Evolutionary conservation across 2,888 invertebrate genomes (phyloP).

Genomic region (Morpho helenor): DNA sequence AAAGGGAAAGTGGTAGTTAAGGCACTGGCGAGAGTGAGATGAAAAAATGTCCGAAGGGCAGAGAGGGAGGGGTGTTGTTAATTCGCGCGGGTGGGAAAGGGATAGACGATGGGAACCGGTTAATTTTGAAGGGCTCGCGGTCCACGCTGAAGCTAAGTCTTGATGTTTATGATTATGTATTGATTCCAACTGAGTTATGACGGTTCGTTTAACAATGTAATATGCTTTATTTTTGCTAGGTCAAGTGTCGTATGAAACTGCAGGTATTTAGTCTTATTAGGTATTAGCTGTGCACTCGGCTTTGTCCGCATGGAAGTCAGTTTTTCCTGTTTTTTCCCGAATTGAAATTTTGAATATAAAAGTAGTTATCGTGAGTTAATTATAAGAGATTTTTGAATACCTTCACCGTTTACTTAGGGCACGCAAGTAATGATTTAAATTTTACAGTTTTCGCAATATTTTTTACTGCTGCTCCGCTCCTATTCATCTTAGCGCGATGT

Average conservation of each 20-base stretch:
- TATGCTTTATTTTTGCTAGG: slow-evolving; percentile 11
- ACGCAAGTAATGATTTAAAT: too few relatives aligned
- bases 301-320: too few relatives aligned
- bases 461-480: too few relatives aligned
- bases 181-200: slow-evolving; percentile 53
- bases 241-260: slow-evolving; percentile 3
- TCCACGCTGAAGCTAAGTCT: slow-evolving; percentile 38
- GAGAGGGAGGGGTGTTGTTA: slow-evolving; percentile 42
- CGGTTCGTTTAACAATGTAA: slow-evolving; percentile 20
- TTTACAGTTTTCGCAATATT: too few relatives aligned
- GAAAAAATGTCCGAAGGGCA: slow-evolving; percentile 70
- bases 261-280: too few relatives aligned
- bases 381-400: too few relatives aligned
- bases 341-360: too few relatives aligned
- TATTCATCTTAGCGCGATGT: too few relatives aligned
- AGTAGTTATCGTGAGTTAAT: too few relatives aligned
- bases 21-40: slow-evolving; percentile 73
- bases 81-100: slow-evolving; percentile 33
- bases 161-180: slow-evolving; percentile 61
- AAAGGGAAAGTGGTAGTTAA: slow-evolving; percentile 76
- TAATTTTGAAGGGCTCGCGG: slow-evolving; percentile 75
- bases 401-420: too few relatives aligned
- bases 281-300: too few relatives aligned
- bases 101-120: slow-evolving; percentile 60
- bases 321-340: too few relatives aligned